A percentile compares a stretch with the other conserved stretches of the same genome.
Evolutionary conservation across 2,113 vertebrate genomes (phyloP).

Genomic region (Chaenogobius annularis): DNA sequence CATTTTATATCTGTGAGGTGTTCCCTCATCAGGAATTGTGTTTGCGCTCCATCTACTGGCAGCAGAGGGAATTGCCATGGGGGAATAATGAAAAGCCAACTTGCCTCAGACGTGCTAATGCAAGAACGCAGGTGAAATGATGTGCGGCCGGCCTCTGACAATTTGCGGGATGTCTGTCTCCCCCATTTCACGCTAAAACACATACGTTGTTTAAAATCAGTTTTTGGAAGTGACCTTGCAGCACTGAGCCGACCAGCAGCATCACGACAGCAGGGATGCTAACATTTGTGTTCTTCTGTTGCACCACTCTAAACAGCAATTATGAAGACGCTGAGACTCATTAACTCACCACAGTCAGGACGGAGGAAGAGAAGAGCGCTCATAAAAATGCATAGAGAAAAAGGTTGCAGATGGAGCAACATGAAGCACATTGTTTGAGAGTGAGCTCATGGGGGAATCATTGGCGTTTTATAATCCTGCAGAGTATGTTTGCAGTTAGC

Average conservation of each 20-base stretch:
- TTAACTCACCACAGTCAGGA: conserved; percentile 66
- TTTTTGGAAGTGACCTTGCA: conserved; percentile 38
- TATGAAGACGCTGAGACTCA: conserved; percentile 51
- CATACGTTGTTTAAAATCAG: neutral
- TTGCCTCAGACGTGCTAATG: no score
- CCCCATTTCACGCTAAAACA: neutral
- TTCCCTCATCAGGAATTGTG: no score
- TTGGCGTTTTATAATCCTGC: conserved; percentile 76
- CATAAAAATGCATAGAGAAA: conserved; percentile 52
- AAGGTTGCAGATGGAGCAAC: conserved; percentile 78
- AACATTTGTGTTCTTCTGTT: conserved; percentile 55
- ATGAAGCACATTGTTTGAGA: conserved; percentile 78
- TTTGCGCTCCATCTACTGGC: no score
- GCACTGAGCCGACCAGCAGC: conserved; percentile 34
- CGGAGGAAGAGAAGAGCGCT: conserved; percentile 51
- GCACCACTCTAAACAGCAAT: conserved; percentile 57
- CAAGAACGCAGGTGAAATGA: no score
- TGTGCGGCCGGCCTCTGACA: no score
- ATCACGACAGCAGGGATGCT: conserved; percentile 38
- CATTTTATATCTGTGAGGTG: no score
- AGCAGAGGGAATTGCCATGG: no score
- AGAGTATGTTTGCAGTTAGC: conserved; percentile 74
- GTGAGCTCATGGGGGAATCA: conserved; percentile 80
- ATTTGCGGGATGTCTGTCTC: no score
- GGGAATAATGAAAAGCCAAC: no score